Evolutionary conservation across 2,888 invertebrate genomes (phyloP), one percentile per base, ranked within the genome.

Genomic region (Matsumyia berberina): DNA sequence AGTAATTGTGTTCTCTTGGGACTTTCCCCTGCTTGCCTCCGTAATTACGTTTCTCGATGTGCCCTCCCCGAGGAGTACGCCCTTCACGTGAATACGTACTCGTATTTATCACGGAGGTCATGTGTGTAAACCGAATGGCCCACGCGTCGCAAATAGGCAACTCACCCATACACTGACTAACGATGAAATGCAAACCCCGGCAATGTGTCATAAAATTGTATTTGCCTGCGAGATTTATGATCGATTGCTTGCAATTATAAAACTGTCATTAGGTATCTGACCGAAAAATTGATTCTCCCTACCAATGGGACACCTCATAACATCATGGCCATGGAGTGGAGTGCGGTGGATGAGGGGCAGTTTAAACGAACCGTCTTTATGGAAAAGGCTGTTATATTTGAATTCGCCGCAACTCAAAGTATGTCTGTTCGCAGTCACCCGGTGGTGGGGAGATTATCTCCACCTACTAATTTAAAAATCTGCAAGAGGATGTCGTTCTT

Each of bases 171-270:
- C 17, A 6, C 57, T 33, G 11, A 57, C 7, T 5, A 17, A 9
- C 12, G 11, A 5, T 49, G 29, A 64, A 46, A 74, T 64, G 64
- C 64, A 55, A 64, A 53, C 53, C 33, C 49, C 8, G n/a, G 29
- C 17, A 31, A 55, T 37, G 31, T 46, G 55, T 57, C 57, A 35
- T 31, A 58, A 44, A 19, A 33, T 55, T 42, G 12, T 55, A 35
- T 12, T 64, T 74, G 42, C 77, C 85, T 77, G 79, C 73, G 87
- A 89, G 88, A 89, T 89, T 89, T 89, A 89, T 89, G 90, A 90
- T 88, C 88, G 87, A 88, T 87, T 86, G 86, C 39, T 69, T 86
- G 82, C 86, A 86, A 82, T 86, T 86, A 72, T 55, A 62, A 77
- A 57, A 72, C 57, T 80, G 78, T 64, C 77, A 73, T 67, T 60